A percentile compares a stretch with the other conserved stretches of the same genome.
Conservation (phyloP, 2,113 vertebrate species). For the Antennarius striatus region DNA sequence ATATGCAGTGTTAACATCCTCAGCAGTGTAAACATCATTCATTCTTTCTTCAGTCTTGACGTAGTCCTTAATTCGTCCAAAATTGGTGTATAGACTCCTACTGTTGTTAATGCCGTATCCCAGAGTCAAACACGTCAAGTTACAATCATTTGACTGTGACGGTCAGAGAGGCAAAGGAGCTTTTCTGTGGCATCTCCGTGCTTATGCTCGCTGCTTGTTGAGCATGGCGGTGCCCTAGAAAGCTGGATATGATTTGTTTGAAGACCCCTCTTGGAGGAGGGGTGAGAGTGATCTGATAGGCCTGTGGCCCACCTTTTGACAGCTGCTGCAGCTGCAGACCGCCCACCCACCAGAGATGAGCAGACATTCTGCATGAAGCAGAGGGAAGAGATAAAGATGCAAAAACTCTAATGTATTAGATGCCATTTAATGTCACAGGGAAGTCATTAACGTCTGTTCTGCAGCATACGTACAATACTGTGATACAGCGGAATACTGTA, state of each 20-base stretch:
- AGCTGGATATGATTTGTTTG: constrained; percentile 56
- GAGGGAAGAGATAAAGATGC: constrained; percentile 23
- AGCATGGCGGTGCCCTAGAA: constrained; percentile 63
- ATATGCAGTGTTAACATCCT: too few relatives aligned
- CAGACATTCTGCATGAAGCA: constrained; percentile 29
- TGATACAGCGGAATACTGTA: too few relatives aligned
- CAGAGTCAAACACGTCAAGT: constrained; percentile 24
- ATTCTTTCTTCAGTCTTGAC: too few relatives aligned
- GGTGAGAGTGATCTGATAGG: constrained; percentile 61
- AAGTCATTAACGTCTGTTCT: too few relatives aligned
- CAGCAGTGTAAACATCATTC: too few relatives aligned
- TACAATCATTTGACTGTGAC: neutral
- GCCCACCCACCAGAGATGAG: constrained; percentile 59
- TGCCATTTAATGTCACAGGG: constrained; percentile 25
- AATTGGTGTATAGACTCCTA: too few relatives aligned
- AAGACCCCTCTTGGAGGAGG: constrained; percentile 72
- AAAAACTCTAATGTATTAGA: constrained; percentile 17
- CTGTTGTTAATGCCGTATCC: constrained; percentile 5
- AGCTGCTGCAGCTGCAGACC: constrained; percentile 59
- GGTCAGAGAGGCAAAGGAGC: neutral
- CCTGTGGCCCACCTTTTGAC: constrained; percentile 68
- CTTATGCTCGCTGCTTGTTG: constrained; percentile 35
- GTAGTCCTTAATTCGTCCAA: too few relatives aligned
- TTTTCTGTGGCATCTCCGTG: constrained; percentile 17
- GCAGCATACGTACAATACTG: too few relatives aligned